Evolutionary conservation across 2,797 vertebrate species (phyloP), one percentile per base, ranked within the genome.

Genomic region (Lateolabrax maculatus): DNA sequence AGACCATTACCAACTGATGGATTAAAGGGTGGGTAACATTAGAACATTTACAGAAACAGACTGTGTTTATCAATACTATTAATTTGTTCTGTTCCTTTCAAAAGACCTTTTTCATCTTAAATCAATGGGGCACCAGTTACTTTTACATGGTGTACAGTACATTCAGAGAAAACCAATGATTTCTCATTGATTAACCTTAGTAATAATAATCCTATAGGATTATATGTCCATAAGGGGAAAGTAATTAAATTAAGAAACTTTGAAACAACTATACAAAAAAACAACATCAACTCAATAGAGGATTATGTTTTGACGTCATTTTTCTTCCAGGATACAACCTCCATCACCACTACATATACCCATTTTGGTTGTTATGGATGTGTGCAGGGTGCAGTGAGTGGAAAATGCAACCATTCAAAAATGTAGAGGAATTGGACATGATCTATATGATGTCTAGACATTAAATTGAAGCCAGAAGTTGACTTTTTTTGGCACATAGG

Each of bases 21-120:
- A 81, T 82, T 77, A 78, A 87, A 81, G 43, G 34, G 44, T 48
- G 64, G 61, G 37, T 39, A 49, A 81, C 13, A 2, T 10, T 53
- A 9, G 41, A 53, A 56, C 44, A 53, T 27, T 44, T 23, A 56
- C 27, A 71, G 57, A 69, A 51, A 79, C 23, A 53, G 34, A 58
- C 60, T 18, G 53, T 25, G 70, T 62, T 84, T 69, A 71, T 84
- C 69, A 58, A 55, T 16, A 27, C n/a, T 60, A 84, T 86, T 43
- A 84, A 90, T 89, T 81, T 57, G 43, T 56, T 72, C 66, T 19
- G 6, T 67, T 84, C 55, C 52, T 27, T 31, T 60, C 11, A 77
- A 86, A 84, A n/a, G 2, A 52, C 29, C 43, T 63, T 65, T 71
- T 51, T 27, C 12, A 6, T 67, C 39, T 29, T 41, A 60, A 75